Base-by-base conservation (phyloP, 1,140 invertebrate species). In the Meloidogyne exigua region DNA sequence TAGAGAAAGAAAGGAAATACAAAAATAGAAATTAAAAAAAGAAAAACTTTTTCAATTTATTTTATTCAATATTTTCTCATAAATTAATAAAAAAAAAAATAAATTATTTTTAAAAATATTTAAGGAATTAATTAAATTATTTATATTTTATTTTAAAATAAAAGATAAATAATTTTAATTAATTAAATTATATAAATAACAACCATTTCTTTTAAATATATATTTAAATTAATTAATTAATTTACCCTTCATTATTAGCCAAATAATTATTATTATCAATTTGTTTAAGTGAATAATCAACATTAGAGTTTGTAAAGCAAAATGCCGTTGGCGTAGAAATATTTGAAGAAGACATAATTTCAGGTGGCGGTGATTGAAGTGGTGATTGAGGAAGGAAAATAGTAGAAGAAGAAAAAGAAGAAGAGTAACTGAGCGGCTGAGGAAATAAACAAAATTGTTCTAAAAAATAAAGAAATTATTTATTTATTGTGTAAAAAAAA, bases 281-380 rank as follows among this genome's bases (percentile, higher is more conserved):
- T n/a, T n/a, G 18, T n/a, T 32, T 32, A 32, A n/a, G n/a, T n/a
- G n/a, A n/a, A 32, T 32, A 32, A 32, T 32, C 2, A 7, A 32
- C 7, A 7, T n/a, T 7, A 7, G 18, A n/a, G 3, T n/a, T 18
- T n/a, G 18, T 4, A 57, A 57, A 57, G 18, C 9, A 57, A n/a
- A 57, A 57, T n/a, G 49, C 49, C 49, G 49, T 57, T 15, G 49
- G 49, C 49, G 49, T n/a, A n/a, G 12, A 57, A 57, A 12, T 57
- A 57, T 57, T 57, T 57, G 49, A 57, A 57, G 49, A 57, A 57
- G 49, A 57, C 49, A 57, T 57, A 57, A 57, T 57, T 57, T 57
- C 49, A 57, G 49, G 49, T 57, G 49, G 49, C 18, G 49, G 49
- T 57, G 49, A 57, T 57, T 57, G 49, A 57, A 57, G 18, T 12